Evolutionary conservation across 2,888 invertebrate species (phyloP), one percentile per base, ranked within the genome.

Genomic region (Timema cristinae): DNA sequence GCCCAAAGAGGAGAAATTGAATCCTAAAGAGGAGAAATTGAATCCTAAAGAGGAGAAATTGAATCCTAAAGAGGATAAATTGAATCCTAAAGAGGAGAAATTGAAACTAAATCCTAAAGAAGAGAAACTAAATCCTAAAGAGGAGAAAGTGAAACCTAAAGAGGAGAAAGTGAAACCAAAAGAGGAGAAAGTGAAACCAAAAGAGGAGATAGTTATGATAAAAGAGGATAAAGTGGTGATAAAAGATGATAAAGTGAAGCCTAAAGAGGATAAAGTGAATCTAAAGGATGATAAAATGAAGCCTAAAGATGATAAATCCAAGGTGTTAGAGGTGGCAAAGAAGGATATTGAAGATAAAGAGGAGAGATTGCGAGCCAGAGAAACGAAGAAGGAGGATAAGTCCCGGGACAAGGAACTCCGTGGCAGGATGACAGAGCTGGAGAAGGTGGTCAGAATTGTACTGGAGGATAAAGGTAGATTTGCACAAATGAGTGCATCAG

Each of bases 241-340:
- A 69, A 70, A 68, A n/a, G 63, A 67, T 10, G 71, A 69, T 4
- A 71, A 73, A 66, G 50, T 74, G 32, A 74, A 76, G 69, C 72
- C 71, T n/a, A 71, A 76, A 16, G 82, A 79, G 74, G 81, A 75
- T 54, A 81, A 75, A 75, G 79, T 84, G 79, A 75, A 70, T 63
- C 75, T 73, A 32, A 77, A 76, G 2, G 68, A 68, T 8, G 78
- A 76, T 54, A 76, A 75, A 70, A 76, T 77, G 72, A 79, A 78
- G 66, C 75, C 69, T 67, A 76, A 75, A 69, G 77, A 75, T 67
- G 77, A 74, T 68, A 76, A 77, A 70, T 73, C 73, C 73, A 75
- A 70, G 74, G 73, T 69, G 68, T 72, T 76, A 49, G 75, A 73
- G 59, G 71, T 66, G 50, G 68, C 72, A 51, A 71, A 73, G 63